Percentiles rank a stretch among this genome's conserved stretches.
Conservation (phyloP, 2,888 invertebrate genomes). For the Tipula unca region DNA sequence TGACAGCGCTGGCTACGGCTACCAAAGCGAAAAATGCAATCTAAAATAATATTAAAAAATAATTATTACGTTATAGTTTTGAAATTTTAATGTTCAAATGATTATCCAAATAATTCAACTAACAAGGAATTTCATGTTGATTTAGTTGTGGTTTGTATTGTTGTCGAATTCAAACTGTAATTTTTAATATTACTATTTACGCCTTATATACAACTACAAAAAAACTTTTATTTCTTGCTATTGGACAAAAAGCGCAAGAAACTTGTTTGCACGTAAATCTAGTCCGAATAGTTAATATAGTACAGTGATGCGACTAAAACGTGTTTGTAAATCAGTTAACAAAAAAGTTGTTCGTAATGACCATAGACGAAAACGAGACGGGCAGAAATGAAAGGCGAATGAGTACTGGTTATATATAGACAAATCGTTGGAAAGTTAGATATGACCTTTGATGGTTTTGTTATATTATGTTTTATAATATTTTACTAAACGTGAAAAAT, state of each 20-base stretch:
- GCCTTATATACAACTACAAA: neutral
- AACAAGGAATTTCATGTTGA: neutral
- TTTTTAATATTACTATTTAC: neutral
- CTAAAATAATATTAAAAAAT: neutral
- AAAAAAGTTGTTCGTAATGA: too few relatives aligned
- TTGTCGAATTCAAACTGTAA: neutral
- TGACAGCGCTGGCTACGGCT: neutral
- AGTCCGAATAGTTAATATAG: neutral
- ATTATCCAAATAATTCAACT: neutral
- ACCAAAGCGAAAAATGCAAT: slow-evolving; percentile 1
- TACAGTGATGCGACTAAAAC: too few relatives aligned
- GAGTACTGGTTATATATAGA: too few relatives aligned
- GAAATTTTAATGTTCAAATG: neutral
- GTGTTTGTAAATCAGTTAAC: too few relatives aligned
- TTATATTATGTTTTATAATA: too few relatives aligned
- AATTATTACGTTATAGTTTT: neutral
- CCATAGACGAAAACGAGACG: too few relatives aligned
- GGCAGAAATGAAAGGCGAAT: too few relatives aligned
- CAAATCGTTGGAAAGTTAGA: too few relatives aligned
- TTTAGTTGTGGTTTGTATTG: neutral
- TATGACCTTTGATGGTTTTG: too few relatives aligned
- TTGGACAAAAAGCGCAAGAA: neutral
- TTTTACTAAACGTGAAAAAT: too few relatives aligned
- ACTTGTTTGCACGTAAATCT: neutral
- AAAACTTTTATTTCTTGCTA: neutral